Base-by-base conservation (phyloP, 1,140 invertebrate genomes). In the Druon quercuslanigerum region DNA sequence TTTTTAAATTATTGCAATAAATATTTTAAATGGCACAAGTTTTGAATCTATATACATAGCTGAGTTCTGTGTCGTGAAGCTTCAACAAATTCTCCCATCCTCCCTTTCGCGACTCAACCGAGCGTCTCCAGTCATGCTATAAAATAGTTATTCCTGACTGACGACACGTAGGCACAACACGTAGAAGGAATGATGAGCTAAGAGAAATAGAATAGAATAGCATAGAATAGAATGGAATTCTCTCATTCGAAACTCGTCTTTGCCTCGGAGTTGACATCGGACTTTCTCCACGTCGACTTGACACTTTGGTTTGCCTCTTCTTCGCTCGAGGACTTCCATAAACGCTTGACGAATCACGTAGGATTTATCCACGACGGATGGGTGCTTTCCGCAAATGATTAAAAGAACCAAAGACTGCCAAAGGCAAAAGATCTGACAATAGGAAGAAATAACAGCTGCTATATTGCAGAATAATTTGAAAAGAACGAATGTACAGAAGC, bases 201-300 rank as follows among this genome's bases (percentile, higher is more conserved):
- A 40, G 25, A 6, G 13, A 33, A 66, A 66, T 66, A 40, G 25
- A 16, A 33, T 16, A 66, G 19, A 25, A 57, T 19, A 12, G 60
- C 14, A 66, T 33, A 66, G 4, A 60, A 60, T 14, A 33, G 20
- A 66, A 66, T 25, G 16, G 60, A 66, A 66, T 20, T 66, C 25
- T 66, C 60, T 66, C 60, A 66, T 46, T 66, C 40, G 60, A 66
- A 66, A 66, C 25, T 16, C 33, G 60, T 66, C 60, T 66, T 66
- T 66, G 60, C 46, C 60, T 46, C 60, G 3, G 25, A n/a, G 25
- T 40, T 66, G 33, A 40, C 25, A 66, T 66, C 60, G 14, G 14
- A 40, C 60, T 66, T 46, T 7, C 60, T n/a, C 20, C 9, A 40
- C 25, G 13, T 40, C 33, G 33, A n/a, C 60, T n/a, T 14, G 60